Evolutionary conservation across 2,888 invertebrate species (phyloP).

Genomic region (Latrodectus hesperus): DNA sequence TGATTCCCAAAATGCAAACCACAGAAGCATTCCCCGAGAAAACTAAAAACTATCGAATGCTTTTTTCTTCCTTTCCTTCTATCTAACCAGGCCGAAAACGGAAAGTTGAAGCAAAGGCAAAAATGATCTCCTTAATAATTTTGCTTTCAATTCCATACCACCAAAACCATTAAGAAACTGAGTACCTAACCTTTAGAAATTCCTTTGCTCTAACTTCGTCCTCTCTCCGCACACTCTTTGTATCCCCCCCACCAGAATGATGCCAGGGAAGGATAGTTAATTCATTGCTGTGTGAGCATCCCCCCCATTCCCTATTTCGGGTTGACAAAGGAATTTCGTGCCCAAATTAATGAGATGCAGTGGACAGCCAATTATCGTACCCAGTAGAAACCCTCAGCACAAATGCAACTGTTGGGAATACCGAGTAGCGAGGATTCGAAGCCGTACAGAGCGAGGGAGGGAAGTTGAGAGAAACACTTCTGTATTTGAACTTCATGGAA

Average conservation of each 20-base stretch:
- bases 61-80: constrained; percentile 12
- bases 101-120: neutral
- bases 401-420: constrained; percentile 56
- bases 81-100: too few relatives aligned
- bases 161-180: constrained; percentile 48
- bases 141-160: constrained; percentile 40
- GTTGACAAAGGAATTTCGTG: constrained; percentile 55
- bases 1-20: too few relatives aligned
- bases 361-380: constrained; percentile 57
- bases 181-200: neutral
- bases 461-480: constrained; percentile 29
- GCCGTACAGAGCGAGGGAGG: constrained; percentile 3
- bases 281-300: constrained; percentile 19
- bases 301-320: constrained; percentile 44
- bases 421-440: constrained; percentile 13
- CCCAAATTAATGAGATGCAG: constrained; percentile 63
- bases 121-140: constrained; percentile 42
- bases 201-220: neutral
- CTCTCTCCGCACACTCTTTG: neutral
- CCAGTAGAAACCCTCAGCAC: constrained; percentile 40
- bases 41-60: neutral
- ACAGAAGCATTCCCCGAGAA: too few relatives aligned
- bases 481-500: constrained; percentile 49
- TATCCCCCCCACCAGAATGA: constrained; percentile 12
- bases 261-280: constrained; percentile 44